A percentile compares a stretch with the other conserved stretches of the same genome.
phyloP scores from a whole-genome alignment of 2,113 vertebrate genomes.

The Gopherus flavomarginatus region DNA sequence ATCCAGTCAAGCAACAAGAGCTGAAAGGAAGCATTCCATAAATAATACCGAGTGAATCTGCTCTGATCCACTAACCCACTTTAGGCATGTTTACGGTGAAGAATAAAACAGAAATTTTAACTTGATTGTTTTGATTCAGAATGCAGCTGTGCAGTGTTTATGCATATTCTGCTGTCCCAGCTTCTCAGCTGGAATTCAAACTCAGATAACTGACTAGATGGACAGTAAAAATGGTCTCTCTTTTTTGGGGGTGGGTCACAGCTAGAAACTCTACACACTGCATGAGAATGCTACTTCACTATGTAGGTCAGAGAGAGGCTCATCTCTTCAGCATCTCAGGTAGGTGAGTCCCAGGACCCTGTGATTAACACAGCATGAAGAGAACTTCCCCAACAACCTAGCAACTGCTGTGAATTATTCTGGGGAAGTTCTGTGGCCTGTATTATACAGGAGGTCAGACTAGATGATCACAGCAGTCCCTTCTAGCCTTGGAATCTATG shows the following conservation, averaged over 20 bases:
- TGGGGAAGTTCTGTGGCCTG: neutral
- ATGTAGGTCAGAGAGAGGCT: fast-evolving
- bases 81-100: conserved; percentile 47
- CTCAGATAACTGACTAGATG: neutral
- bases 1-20: conserved; percentile 63
- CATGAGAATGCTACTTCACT: fast-evolving
- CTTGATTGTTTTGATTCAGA: conserved; percentile 14
- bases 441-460: neutral
- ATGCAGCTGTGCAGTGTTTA: fast-evolving
- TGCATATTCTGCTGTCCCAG: neutral
- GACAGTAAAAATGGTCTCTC: neutral
- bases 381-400: neutral
- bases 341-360: neutral
- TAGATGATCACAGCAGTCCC: neutral
- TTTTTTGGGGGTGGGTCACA: neutral
- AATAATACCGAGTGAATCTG: conserved; percentile 55
- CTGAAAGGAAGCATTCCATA: conserved; percentile 46
- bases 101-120: conserved; percentile 42
- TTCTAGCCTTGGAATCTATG: neutral
- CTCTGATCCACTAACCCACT: conserved; percentile 72
- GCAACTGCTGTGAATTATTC: neutral
- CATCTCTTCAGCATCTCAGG: neutral
- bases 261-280: neutral
- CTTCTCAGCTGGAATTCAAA: conserved; percentile 20
- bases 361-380: neutral